These are phyloP conservation scores for Phalloptychus januarius DNA, from an alignment of 2,797 vertebrate genomes.

Conservation along the genomic window DNA sequence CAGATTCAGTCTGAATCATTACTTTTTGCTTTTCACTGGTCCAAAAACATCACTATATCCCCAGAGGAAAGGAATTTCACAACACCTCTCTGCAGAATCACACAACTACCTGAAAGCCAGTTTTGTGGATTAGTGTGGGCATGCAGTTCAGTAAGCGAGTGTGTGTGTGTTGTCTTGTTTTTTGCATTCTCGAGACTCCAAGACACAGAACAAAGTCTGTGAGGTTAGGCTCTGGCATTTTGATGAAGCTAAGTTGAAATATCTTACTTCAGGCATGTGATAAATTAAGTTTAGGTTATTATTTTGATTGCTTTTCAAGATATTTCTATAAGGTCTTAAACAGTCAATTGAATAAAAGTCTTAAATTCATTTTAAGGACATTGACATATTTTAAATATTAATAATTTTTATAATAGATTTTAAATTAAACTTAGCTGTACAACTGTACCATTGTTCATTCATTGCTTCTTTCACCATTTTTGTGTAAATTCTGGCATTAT, in stretches of 20 bases:
- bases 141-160: background rate
- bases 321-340: background rate
- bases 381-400: background rate
- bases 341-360: background rate
- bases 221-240: background rate
- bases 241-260: background rate
- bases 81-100: constrained; percentile 19
- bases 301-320: background rate
- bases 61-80: constrained; percentile 34
- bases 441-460: background rate
- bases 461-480: background rate
- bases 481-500: background rate
- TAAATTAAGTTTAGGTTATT: background rate
- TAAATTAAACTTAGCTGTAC: background rate
- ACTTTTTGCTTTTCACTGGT: constrained; percentile 25
- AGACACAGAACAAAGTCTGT: background rate
- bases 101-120: constrained; percentile 20
- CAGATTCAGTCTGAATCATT: constrained; percentile 51
- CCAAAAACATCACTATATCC: constrained; percentile 24
- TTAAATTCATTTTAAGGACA: background rate
- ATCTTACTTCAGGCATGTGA: background rate
- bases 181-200: background rate
- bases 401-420: background rate
- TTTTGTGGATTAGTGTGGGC: constrained; percentile 3
- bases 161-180: background rate